A percentile compares a stretch with the other conserved stretches of the same genome.
Evolutionary conservation across 2,797 vertebrate species (phyloP).

Genomic region (Ataeniobius toweri): DNA sequence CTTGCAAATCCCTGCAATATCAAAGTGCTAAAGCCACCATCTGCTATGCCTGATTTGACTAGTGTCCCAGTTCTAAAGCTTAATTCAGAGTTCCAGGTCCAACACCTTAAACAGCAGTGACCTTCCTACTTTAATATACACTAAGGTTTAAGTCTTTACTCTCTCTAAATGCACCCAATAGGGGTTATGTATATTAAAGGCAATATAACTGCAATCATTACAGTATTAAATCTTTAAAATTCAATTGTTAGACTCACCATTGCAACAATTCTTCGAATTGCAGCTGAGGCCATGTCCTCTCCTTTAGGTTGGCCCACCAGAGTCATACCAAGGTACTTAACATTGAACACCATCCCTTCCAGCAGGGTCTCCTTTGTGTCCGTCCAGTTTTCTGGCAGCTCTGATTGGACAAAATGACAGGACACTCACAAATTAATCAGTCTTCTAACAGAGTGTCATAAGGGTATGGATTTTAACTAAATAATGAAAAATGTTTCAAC

Average conservation of each 20-base stretch:
- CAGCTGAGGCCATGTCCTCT: conserved; percentile 91
- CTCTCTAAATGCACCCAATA: too few species aligned
- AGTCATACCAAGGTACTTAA: conserved; percentile 94
- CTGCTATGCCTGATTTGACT: conserved; percentile 2
- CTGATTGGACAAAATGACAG: conserved; percentile 60
- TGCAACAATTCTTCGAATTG: conserved; percentile 88
- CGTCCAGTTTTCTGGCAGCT: conserved; percentile 89
- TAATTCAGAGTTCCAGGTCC: neutral
- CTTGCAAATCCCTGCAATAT: neutral
- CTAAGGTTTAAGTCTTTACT: too few species aligned
- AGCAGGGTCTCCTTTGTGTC: conserved; percentile 90
- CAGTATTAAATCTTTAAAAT: neutral
- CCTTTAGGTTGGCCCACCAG: conserved; percentile 92
- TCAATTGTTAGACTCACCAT: conserved; percentile 77
- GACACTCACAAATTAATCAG: neutral
- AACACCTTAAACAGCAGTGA: neutral
- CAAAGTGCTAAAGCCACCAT: neutral
- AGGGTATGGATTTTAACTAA: neutral
- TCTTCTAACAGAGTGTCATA: neutral
- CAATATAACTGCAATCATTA: neutral
- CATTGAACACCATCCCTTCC: conserved; percentile 90
- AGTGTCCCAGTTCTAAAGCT: neutral
- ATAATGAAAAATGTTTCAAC: neutral
- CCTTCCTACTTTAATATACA: neutral
- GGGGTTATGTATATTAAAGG: neutral